These are phyloP conservation scores for Malachius bipustulatus DNA, from an alignment of 2,888 invertebrate species.

Conservation along the genomic window DNA sequence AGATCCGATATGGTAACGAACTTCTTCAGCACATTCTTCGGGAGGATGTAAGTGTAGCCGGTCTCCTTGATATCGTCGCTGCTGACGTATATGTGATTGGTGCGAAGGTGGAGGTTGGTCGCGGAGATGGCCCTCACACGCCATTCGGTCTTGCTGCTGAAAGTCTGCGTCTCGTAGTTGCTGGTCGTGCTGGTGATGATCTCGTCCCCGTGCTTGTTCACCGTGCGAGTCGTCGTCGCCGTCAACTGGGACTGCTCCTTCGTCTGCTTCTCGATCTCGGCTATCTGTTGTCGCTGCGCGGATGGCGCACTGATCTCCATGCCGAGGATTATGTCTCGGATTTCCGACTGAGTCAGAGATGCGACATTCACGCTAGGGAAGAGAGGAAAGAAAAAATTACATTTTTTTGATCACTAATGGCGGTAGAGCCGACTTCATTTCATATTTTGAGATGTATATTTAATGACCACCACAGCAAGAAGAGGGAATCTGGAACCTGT, in stretches of 20 bases:
- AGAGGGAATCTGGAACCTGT: too few relatives aligned
- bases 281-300: constrained; percentile 97
- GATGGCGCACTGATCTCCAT: constrained; percentile 99
- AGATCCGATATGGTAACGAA: constrained; percentile 98
- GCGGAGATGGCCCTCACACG: constrained; percentile 95
- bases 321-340: constrained; percentile 96
- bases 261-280: constrained; percentile 99
- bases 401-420: too few relatives aligned
- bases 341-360: constrained; percentile 97
- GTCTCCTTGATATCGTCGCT: constrained; percentile 99
- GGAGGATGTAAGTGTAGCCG: constrained; percentile 88
- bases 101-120: constrained; percentile 90
- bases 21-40: constrained; percentile 96
- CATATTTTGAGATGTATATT: too few relatives aligned
- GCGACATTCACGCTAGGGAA: constrained; percentile 83
- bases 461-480: too few relatives aligned
- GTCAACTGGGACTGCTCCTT: constrained; percentile 98
- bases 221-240: constrained; percentile 95
- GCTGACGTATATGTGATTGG: constrained; percentile 98
- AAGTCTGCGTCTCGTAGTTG: constrained; percentile 97
- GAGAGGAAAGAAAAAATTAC: too few relatives aligned
- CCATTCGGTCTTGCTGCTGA: constrained; percentile 99
- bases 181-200: constrained; percentile 98
- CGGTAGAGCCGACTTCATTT: too few relatives aligned
- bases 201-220: constrained; percentile 99